Percentiles rank a stretch among this genome's conserved stretches.
Evolutionary conservation across 1,140 invertebrate species (phyloP).

Genomic region (Dermatophagoides farinae): DNA sequence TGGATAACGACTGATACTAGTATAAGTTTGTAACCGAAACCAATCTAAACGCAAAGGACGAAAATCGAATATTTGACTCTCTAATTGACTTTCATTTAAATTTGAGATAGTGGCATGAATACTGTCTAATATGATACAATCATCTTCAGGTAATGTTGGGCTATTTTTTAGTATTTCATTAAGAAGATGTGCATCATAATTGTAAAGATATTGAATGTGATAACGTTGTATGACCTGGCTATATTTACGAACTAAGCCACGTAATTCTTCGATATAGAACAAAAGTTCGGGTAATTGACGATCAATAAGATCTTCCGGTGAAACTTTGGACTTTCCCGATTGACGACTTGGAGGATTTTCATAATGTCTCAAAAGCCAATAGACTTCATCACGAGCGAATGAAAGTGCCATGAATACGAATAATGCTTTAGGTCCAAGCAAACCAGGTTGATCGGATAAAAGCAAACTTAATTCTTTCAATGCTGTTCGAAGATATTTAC

Average conservation of each 20-base stretch:
- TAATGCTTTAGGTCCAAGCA: conserved; percentile 78
- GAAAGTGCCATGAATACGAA: conserved; percentile 88
- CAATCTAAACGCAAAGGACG: conserved; percentile 83
- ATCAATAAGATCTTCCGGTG: conserved; percentile 66
- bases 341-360: conserved; percentile 67
- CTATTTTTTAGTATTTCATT: conserved; percentile 55
- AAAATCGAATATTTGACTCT: conserved; percentile 89
- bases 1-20: conserved; percentile 59
- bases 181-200: conserved; percentile 78
- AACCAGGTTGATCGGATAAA: conserved; percentile 87
- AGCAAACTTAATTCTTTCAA: conserved; percentile 85
- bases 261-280: conserved; percentile 92
- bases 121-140: conserved; percentile 78
- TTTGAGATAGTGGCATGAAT: conserved; percentile 69
- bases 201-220: conserved; percentile 86
- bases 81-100: conserved; percentile 51
- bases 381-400: conserved; percentile 83
- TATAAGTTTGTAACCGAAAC: conserved; percentile 82
- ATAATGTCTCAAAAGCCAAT: conserved; percentile 86
- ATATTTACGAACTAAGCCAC: conserved; percentile 77
- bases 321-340: conserved; percentile 52
- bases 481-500: conserved; percentile 86
- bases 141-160: conserved; percentile 53
- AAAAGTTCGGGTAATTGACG: conserved; percentile 86
- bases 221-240: conserved; percentile 93